Evolutionary conservation across 2,113 vertebrate genomes (phyloP).

Genomic region (Oryzias celebensis): DNA sequence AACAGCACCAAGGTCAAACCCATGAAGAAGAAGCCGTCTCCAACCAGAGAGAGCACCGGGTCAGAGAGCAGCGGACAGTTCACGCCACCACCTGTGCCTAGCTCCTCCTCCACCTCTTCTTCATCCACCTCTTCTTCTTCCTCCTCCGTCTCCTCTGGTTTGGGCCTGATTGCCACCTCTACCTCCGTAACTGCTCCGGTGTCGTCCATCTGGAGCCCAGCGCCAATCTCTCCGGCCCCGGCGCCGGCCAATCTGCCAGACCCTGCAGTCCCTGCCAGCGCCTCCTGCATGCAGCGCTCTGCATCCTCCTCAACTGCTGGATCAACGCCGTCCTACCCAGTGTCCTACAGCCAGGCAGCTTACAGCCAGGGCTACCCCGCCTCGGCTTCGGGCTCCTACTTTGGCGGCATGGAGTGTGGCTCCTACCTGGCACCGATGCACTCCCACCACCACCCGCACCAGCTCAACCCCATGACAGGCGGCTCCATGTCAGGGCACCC

Average conservation of each 20-base stretch:
- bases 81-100: slow-evolving; percentile 87
- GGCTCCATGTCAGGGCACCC: slow-evolving; percentile 85
- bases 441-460: slow-evolving; percentile 88
- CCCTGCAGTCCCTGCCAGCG: slow-evolving; percentile 78
- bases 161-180: slow-evolving; percentile 68
- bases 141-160: slow-evolving; percentile 46
- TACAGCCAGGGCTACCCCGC: slow-evolving; percentile 88
- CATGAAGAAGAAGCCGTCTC: slow-evolving; percentile 91
- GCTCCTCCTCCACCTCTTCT: slow-evolving; percentile 82
- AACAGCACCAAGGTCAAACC: slow-evolving; percentile 85
- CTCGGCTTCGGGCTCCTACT: slow-evolving; percentile 86
- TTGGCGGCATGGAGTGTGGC: slow-evolving; percentile 91
- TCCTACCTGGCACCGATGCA: slow-evolving; percentile 94
- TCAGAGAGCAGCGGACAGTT: slow-evolving; percentile 95
- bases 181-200: slow-evolving; percentile 83
- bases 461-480: slow-evolving; percentile 91
- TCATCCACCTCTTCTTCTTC: slow-evolving; percentile 76
- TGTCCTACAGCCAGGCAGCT: slow-evolving; percentile 88
- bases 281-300: slow-evolving; percentile 93
- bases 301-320: slow-evolving; percentile 44
- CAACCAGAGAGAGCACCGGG: slow-evolving; percentile 88
- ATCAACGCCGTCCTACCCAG: slow-evolving; percentile 82
- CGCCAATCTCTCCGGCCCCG: slow-evolving; percentile 88
- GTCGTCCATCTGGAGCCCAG: slow-evolving; percentile 95
- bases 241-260: slow-evolving; percentile 79